Conservation (phyloP, 2,113 vertebrate species). For the Calyptomena viridis region DNA sequence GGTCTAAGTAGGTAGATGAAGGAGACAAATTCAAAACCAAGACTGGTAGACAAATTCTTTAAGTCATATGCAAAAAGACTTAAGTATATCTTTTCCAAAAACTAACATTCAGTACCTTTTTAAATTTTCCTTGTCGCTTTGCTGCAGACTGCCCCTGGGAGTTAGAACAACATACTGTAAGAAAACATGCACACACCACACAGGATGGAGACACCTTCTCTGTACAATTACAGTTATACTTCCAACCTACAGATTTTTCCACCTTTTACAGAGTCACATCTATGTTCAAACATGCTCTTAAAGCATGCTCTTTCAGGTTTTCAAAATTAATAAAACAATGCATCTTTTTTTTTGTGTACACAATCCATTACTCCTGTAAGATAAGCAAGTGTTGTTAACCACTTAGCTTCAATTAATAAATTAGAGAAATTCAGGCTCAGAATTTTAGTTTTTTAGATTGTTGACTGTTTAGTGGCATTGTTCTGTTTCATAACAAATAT, state of each 20-base stretch:
- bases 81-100: constrained; percentile 77
- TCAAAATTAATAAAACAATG: constrained; percentile 15
- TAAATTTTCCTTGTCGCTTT: constrained; percentile 99
- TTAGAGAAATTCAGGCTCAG: constrained; percentile 7
- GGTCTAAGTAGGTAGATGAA: constrained; percentile 48
- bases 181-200: constrained; percentile 89
- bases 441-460: background rate
- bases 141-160: constrained; percentile 99
- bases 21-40: constrained; percentile 52
- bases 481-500: background rate
- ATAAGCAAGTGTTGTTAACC: constrained; percentile 56
- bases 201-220: constrained; percentile 79
- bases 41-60: constrained; percentile 68
- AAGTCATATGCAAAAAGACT: constrained; percentile 73
- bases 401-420: constrained; percentile 20
- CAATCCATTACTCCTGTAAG: constrained; percentile 5
- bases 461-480: background rate
- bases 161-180: constrained; percentile 99
- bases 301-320: constrained; percentile 42
- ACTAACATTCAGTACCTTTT: constrained; percentile 99
- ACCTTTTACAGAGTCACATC: constrained; percentile 26
- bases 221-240: constrained; percentile 31
- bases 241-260: constrained; percentile 34
- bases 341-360: background rate
- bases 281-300: constrained; percentile 56